Evolutionary conservation across 2,113 vertebrate species (phyloP).

Genomic region (Thunnus thynnus): DNA sequence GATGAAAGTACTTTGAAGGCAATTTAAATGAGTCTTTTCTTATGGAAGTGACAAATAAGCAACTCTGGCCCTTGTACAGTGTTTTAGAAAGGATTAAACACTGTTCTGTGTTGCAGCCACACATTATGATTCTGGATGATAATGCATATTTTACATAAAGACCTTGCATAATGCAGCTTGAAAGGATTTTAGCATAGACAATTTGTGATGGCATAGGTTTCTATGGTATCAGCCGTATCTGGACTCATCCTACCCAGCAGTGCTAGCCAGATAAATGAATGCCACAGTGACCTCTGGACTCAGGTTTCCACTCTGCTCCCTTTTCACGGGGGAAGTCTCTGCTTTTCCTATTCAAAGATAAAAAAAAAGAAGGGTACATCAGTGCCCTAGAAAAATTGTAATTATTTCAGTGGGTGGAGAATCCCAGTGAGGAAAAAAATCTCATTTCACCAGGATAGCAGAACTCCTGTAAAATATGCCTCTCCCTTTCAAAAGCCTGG

Average conservation of each 20-base stretch:
- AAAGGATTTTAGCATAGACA: not conserved
- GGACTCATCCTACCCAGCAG: not conserved
- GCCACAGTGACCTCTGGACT: slow-evolving; percentile 39
- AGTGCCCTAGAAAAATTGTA: slow-evolving; percentile 59
- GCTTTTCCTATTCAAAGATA: slow-evolving; percentile 26
- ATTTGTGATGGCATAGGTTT: not conserved
- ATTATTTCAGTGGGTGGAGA: slow-evolving; percentile 71
- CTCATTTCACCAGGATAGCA: slow-evolving; percentile 60
- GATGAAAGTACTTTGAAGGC: no score
- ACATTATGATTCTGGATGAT: not conserved
- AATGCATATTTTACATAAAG: not conserved
- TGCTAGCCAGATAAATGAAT: slow-evolving; percentile 56
- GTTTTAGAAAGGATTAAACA: not conserved
- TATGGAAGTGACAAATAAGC: no score
- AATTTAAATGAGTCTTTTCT: no score
- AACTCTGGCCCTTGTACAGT: no score
- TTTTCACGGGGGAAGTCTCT: slow-evolving; percentile 3
- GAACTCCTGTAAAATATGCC: slow-evolving; percentile 49
- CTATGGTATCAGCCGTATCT: slow-evolving; percentile 5
- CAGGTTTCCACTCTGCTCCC: slow-evolving; percentile 29
- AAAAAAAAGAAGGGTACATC: slow-evolving; percentile 35
- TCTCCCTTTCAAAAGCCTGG: slow-evolving; percentile 47
- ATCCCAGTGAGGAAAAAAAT: slow-evolving; percentile 44
- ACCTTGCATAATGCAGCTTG: not conserved
- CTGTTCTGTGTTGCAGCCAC: not conserved